These are phyloP conservation scores for Notarius quadriscutis DNA, from an alignment of 2,113 vertebrate species.

Conservation along the genomic window DNA sequence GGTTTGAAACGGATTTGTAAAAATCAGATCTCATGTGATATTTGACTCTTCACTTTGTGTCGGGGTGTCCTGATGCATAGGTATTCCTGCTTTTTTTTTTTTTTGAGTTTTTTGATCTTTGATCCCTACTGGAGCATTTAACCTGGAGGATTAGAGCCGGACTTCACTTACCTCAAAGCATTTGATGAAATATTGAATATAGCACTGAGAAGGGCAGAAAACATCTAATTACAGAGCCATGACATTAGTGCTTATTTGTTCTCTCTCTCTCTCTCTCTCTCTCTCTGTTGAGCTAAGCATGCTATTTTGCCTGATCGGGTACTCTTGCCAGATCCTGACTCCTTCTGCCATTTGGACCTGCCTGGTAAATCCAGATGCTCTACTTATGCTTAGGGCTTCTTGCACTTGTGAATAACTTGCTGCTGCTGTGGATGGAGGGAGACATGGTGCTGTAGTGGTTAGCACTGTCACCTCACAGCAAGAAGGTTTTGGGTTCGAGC, in stretches of 20 bases:
- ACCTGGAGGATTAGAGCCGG: conserved; percentile 18
- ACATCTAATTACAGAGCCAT: conserved; percentile 3
- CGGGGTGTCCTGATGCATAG: too few species aligned
- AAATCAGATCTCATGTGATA: too few species aligned
- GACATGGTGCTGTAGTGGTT: too few species aligned
- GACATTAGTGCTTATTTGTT: conserved; percentile 19
- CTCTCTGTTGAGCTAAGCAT: neutral
- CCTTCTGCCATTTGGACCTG: neutral
- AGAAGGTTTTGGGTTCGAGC: too few species aligned
- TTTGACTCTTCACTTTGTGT: too few species aligned
- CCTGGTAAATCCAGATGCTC: neutral
- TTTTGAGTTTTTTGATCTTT: conserved; percentile 10
- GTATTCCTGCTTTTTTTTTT: too few species aligned
- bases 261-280: neutral
- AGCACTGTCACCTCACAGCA: too few species aligned
- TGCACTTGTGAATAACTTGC: neutral
- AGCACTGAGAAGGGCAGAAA: conserved; percentile 16
- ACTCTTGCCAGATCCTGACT: neutral
- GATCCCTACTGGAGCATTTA: conserved; percentile 42
- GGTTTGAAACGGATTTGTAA: too few species aligned
- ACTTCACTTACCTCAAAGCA: conserved; percentile 16
- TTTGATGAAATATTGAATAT: conserved; percentile 48
- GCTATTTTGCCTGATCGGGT: neutral
- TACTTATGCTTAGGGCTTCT: neutral
- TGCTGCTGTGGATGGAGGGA: neutral